Base-by-base conservation (phyloP, 2,888 invertebrate species). In the Rhopalosiphum nymphaeae region DNA sequence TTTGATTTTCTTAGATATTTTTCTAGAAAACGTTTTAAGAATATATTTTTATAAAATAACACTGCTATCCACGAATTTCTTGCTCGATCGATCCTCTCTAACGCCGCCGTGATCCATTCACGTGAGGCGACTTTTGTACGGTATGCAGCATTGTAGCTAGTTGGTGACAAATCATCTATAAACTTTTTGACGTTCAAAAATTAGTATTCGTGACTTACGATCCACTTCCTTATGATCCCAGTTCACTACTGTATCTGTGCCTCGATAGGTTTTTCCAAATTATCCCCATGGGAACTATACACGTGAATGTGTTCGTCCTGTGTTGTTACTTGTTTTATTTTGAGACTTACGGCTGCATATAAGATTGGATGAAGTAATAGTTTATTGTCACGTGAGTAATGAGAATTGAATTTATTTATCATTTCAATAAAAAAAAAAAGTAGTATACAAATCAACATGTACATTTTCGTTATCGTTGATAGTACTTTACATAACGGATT, bases 161-260 rank as follows among this genome's bases (percentile, higher is more conserved):
- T n/a, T n/a, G 89, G 78, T 78, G 26, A 84, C 67, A 91, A 90
- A 90, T 90, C 46, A 67, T 90, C 49, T 49, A 46, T n/a, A 49
- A 90, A 90, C 90, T 91, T 67, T 91, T 78, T 49, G 49, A 91
- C 36, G 11, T 67, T 67, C 46, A 25, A 78, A 78, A 91, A 91
- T 91, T 91, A 78, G 67, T 91, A 91, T 91, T 91, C 49, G 36
- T 91, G 78, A 91, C 78, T 67, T 78, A 78, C 91, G 78, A 91
- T 36, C 46, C 42, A 57, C 44, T 89, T 16, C 21, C 21, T 16
- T 53, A 53, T 21, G 21, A 53, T 4, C 2, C 13, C 7, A 44
- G 10, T 36, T 57, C 42, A 25, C 42, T 42, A 25, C 42, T 42
- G 42, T 42, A 29, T 26, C 44, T 29, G 44, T 29, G 26, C 25